Base-by-base conservation (phyloP, 2,113 vertebrate genomes). In the Dendropsophus ebraccatus region DNA sequence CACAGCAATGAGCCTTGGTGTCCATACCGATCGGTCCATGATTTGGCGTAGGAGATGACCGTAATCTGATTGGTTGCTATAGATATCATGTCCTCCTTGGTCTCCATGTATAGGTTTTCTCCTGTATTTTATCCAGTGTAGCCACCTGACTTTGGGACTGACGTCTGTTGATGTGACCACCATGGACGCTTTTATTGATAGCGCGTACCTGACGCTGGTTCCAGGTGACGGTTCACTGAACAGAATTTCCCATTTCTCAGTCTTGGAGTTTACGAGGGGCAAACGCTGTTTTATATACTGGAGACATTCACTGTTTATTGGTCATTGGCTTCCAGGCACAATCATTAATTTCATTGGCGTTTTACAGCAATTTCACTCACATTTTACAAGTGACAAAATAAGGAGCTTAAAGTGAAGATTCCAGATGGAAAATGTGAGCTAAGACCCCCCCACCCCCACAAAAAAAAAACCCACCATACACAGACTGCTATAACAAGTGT, bases 211-310 rank as follows among this genome's bases (percentile, higher is more conserved):
- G 47, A 52, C n/a, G 52, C 60, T 30, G n/a, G 58, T 49, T 67
- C 23, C 58, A 13, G 37, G 8, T 82, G 58, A 23, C 17, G 28
- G 35, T 19, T 50, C 45, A 50, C 8, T 41, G 28, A 82, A 41
- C 25, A 9, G 65, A 32, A 11, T 16, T 50, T 28, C 41, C 28
- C 17, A 14, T 50, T 32, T 65, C 19, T 25, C 83, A 45, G 23
- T 30, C 14, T 30, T 60, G 47, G 21, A 35, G 56, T 86, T 86
- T 86, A 86, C 74, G 41, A 80, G 65, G 67, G 23, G 67, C 54
- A 58, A 77, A 47, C 52, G 23, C 77, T 81, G 77, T 86, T 86
- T 86, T 86, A 81, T 86, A 73, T 73, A 72, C n/a, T 60, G 54
- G 65, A 56, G 77, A 50, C 16, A 62, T 30, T 50, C 67, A 23